A percentile compares a stretch with the other conserved stretches of the same genome.
Evolutionary conservation across 1,140 invertebrate genomes (phyloP).

Genomic region (Rhyacophila brunnea): DNA sequence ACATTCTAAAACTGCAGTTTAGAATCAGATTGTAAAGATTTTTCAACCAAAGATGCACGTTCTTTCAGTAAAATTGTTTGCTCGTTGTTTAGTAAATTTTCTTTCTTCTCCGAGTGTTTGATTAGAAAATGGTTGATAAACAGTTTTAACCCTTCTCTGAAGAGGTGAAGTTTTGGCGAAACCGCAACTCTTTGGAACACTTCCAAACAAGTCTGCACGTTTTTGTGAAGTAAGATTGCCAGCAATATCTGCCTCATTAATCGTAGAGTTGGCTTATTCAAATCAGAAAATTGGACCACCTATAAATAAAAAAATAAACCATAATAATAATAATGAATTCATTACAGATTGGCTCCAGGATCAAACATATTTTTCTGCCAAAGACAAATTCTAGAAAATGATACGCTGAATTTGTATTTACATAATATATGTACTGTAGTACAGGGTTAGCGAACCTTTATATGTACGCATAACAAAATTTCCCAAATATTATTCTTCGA

Average conservation of each 20-base stretch:
- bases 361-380: too few species aligned
- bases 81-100: slow-evolving; percentile 46
- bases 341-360: too few species aligned
- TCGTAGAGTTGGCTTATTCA: slow-evolving; percentile 67
- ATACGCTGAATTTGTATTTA: too few species aligned
- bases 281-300: slow-evolving; percentile 78
- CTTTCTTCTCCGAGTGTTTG: slow-evolving; percentile 58
- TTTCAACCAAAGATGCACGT: slow-evolving; percentile 57
- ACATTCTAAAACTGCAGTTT: slow-evolving; percentile 27
- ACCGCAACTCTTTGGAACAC: slow-evolving; percentile 68
- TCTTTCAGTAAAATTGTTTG: slow-evolving; percentile 55
- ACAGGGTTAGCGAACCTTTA: too few species aligned
- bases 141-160: slow-evolving; percentile 72
- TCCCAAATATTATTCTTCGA: too few species aligned
- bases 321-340: slow-evolving; percentile 40
- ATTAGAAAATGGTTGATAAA: slow-evolving; percentile 80
- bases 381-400: too few species aligned
- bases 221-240: slow-evolving; percentile 64
- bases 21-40: slow-evolving; percentile 46
- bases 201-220: slow-evolving; percentile 57
- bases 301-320: slow-evolving; percentile 44
- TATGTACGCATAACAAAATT: too few species aligned
- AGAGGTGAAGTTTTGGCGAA: slow-evolving; percentile 67
- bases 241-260: slow-evolving; percentile 72
- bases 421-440: too few species aligned